Evolutionary conservation across 2,113 vertebrate genomes (phyloP).

Genomic region (Cyprinus carpio): DNA sequence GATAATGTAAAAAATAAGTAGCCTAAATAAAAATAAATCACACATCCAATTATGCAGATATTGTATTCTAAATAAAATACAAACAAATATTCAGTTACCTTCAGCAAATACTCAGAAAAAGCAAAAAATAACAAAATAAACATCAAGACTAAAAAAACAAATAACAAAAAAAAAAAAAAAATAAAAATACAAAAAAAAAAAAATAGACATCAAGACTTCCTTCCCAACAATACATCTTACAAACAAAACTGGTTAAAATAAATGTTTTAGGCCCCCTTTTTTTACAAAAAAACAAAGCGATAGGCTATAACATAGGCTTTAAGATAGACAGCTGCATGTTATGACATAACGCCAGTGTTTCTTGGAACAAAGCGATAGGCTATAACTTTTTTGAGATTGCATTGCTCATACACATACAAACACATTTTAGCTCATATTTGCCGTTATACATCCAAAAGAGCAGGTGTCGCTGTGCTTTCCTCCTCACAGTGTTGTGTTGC

Average conservation of each 20-base stretch:
- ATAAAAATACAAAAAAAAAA: background rate
- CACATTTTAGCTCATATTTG: background rate
- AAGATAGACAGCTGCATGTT: background rate
- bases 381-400: background rate
- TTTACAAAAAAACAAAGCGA: too few relatives aligned
- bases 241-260: too few relatives aligned
- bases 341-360: background rate
- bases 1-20: too few relatives aligned
- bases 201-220: background rate
- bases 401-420: background rate
- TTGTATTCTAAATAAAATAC: background rate
- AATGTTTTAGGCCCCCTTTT: too few relatives aligned
- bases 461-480: conserved; percentile 58
- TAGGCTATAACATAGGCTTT: too few relatives aligned
- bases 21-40: background rate
- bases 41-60: background rate
- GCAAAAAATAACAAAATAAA: background rate
- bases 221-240: background rate
- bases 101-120: background rate
- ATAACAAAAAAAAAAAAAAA: background rate
- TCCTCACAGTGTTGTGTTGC: background rate
- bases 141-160: background rate
- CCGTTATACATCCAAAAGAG: conserved; percentile 53
- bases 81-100: background rate
- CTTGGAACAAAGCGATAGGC: background rate